Conservation (phyloP, 2,113 vertebrate genomes). For the Misgurnus anguillicaudatus region DNA sequence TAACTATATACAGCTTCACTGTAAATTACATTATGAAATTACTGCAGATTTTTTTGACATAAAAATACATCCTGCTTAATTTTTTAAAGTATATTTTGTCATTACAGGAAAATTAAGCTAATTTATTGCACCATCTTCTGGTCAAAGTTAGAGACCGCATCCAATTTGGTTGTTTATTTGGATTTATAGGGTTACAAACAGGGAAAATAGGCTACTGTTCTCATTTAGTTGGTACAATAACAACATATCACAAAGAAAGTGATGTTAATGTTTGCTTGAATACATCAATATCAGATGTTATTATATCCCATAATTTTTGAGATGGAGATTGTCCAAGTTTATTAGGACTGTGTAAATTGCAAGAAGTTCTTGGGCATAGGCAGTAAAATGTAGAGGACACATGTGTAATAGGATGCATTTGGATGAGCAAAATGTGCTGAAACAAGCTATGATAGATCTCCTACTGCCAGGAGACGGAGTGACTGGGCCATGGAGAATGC, state of each 20-base stretch:
- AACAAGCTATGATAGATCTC: constrained; percentile 65
- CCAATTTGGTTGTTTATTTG: neutral
- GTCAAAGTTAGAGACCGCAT: neutral
- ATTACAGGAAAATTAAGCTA: neutral
- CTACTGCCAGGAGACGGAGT: constrained; percentile 52
- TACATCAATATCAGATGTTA: constrained; percentile 16
- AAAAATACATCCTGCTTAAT: neutral
- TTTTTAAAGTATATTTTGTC: no score
- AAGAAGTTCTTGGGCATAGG: neutral
- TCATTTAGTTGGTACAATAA: neutral
- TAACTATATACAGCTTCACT: constrained; percentile 17
- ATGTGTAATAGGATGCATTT: constrained; percentile 24
- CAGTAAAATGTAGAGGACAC: constrained; percentile 18
- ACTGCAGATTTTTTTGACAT: neutral
- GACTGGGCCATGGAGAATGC: constrained; percentile 56
- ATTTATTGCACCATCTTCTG: constrained; percentile 8
- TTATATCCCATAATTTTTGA: neutral
- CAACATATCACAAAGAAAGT: neutral
- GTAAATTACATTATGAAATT: constrained; percentile 15
- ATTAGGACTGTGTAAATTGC: constrained; percentile 2
- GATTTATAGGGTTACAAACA: neutral
- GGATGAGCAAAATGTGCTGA: constrained; percentile 29
- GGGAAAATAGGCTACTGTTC: neutral
- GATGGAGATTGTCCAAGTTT: constrained; percentile 6
- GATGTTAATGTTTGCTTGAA: neutral